Conservation (phyloP, 2,113 vertebrate genomes). For the Dicrurus megarhynchus region DNA sequence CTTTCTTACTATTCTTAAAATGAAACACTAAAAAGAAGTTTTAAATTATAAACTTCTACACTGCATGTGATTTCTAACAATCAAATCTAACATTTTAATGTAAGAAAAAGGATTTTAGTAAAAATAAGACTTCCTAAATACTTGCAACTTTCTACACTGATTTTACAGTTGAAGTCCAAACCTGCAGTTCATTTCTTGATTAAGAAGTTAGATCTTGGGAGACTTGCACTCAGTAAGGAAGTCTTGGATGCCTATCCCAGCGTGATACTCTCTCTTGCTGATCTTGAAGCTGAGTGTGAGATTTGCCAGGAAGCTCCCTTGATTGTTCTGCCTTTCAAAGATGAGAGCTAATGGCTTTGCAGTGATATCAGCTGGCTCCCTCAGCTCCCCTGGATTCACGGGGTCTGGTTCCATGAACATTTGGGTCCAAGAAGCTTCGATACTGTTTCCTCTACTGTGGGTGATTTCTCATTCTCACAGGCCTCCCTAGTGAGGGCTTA, state of each 20-base stretch:
- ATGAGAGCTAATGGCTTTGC: not conserved
- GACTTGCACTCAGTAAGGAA: not conserved
- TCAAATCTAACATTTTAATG: not conserved
- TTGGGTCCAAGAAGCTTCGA: not conserved
- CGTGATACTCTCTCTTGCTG: not conserved
- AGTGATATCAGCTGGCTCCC: not conserved
- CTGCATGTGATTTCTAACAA: not conserved
- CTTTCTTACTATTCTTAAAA: not conserved
- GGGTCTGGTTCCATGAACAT: not conserved
- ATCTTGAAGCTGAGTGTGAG: not conserved
- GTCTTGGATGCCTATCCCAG: not conserved
- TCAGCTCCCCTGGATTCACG: not conserved
- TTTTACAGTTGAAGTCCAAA: not conserved
- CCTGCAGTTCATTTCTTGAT: not conserved
- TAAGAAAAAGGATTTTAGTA: not conserved
- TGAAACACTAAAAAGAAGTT: not conserved
- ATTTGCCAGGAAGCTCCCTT: not conserved
- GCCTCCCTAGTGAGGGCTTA: not conserved
- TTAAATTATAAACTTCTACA: not conserved
- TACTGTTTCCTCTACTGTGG: not conserved
- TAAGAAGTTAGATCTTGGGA: not conserved
- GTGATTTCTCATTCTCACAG: not conserved
- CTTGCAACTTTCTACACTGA: not conserved
- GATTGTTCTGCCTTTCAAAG: not conserved
- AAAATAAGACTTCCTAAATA: not conserved